phyloP scores from a whole-genome alignment of 2,888 invertebrate genomes.

The Beris morrisii region DNA sequence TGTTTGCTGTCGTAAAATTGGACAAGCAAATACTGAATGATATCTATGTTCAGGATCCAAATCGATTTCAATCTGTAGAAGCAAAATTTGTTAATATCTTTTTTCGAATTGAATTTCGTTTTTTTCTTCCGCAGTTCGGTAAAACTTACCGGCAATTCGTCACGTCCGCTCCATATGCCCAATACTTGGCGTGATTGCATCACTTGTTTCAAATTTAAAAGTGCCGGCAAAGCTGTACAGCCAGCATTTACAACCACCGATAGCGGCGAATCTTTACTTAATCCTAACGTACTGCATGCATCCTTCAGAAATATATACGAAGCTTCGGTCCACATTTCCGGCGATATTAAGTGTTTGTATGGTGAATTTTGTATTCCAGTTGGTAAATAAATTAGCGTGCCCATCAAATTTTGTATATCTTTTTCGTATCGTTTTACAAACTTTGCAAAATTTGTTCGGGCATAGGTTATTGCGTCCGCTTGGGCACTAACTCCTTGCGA shows the following conservation, averaged over 20 bases:
- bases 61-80: conserved; percentile 86
- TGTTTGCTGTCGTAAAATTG: conserved; percentile 94
- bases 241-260: conserved; percentile 93
- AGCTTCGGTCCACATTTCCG: conserved; percentile 75
- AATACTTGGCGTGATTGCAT: conserved; percentile 88
- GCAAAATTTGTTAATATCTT: conserved; percentile 14
- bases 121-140: not conserved
- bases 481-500: conserved; percentile 62
- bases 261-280: conserved; percentile 87
- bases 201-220: conserved; percentile 90
- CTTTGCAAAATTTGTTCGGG: conserved; percentile 78
- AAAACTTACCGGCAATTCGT: conserved; percentile 86
- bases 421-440: conserved; percentile 77
- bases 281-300: conserved; percentile 86
- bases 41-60: conserved; percentile 87
- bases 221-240: conserved; percentile 88
- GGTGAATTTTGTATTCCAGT: conserved; percentile 79
- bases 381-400: conserved; percentile 76
- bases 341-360: conserved; percentile 73
- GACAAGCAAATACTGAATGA: conserved; percentile 98
- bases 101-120: not conserved
- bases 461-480: conserved; percentile 83
- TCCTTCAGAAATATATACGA: conserved; percentile 90
- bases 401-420: conserved; percentile 86
- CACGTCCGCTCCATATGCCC: conserved; percentile 92